Conservation (phyloP, 1,140 invertebrate species). For the Lepidurus couesii region DNA sequence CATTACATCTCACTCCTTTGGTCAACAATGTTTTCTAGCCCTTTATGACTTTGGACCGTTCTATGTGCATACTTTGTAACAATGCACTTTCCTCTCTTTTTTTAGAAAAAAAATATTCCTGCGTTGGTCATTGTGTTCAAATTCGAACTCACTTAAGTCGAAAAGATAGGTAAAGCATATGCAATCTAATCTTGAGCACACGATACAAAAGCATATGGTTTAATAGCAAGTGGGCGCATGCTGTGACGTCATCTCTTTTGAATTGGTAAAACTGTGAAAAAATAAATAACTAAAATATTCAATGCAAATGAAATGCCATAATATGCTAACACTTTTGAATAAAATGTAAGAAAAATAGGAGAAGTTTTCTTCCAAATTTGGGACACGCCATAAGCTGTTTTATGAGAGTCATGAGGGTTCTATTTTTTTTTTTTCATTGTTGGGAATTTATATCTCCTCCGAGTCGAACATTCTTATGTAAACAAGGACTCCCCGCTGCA, state of each 20-base stretch:
- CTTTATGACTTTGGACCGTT: neutral
- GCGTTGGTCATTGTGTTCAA: neutral
- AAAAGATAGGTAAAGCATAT: too few species aligned
- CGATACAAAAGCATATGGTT: neutral
- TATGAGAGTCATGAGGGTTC: neutral
- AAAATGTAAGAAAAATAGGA: neutral
- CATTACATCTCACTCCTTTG: slow-evolving; percentile 9
- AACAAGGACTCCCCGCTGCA: neutral
- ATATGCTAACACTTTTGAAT: neutral
- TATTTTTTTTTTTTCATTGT: neutral
- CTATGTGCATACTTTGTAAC: neutral
- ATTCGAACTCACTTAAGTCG: neutral
- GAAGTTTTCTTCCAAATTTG: neutral
- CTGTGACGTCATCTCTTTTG: neutral
- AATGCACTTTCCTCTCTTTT: neutral
- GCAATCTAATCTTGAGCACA: neutral
- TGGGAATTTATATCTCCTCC: neutral
- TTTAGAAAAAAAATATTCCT: too few species aligned
- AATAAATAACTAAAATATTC: neutral
- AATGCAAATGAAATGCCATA: slow-evolving; percentile 4
- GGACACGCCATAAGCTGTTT: neutral
- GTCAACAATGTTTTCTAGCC: neutral
- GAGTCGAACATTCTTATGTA: neutral
- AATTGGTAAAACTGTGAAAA: neutral
- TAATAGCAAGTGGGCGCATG: neutral